These are phyloP conservation scores for Heliangelus exortis DNA, from an alignment of 2,797 vertebrate genomes.

Conservation along the genomic window DNA sequence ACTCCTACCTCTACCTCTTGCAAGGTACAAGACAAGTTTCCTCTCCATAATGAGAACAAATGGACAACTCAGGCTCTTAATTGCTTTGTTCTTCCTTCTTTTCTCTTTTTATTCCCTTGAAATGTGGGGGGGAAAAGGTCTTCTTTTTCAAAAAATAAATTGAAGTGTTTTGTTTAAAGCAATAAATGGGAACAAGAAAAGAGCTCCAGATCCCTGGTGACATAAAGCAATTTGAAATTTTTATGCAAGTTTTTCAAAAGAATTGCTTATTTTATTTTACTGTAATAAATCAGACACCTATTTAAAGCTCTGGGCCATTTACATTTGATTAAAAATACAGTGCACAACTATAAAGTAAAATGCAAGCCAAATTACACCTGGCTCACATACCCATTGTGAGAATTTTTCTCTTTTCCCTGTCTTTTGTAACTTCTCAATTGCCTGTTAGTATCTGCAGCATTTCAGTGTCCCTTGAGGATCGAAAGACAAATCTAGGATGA, in stretches of 20 bases:
- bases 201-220: neutral
- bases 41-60: constrained; percentile 22
- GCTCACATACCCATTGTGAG: neutral
- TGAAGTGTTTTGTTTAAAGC: neutral
- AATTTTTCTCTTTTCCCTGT: neutral
- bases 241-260: neutral
- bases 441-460: neutral
- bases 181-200: neutral
- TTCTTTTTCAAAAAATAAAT: neutral
- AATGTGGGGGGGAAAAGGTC: fast-evolving
- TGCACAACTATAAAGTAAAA: neutral
- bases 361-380: fast-evolving
- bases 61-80: neutral
- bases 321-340: neutral
- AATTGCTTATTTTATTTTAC: neutral
- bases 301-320: neutral
- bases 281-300: neutral
- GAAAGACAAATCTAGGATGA: neutral
- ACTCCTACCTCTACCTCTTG: neutral
- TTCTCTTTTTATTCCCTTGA: fast-evolving
- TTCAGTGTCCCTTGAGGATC: neutral
- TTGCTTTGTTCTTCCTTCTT: neutral
- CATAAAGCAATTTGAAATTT: neutral
- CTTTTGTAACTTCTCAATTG: neutral
- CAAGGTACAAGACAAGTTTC: neutral